Base-by-base conservation (phyloP, 2,797 vertebrate genomes). In the Rallus crepitans region DNA sequence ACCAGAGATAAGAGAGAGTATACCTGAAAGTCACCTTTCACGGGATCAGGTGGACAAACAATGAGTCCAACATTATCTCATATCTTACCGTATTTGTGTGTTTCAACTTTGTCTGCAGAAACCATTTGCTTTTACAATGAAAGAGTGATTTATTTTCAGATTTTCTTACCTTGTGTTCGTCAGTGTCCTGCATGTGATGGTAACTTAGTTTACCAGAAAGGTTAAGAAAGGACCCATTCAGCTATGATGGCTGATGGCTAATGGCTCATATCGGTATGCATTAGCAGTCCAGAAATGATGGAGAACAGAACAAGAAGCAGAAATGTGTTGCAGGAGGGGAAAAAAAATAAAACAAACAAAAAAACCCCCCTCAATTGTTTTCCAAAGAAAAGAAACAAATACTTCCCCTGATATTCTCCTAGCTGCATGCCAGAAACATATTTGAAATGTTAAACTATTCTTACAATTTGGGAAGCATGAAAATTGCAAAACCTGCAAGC, bases 381-480 rank as follows among this genome's bases (percentile, higher is more conserved):
- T 75, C 89, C 25, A 60, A 79, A 94, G 39, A 93, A 95, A 89
- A 90, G 50, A 79, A 87, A 78, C 39, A 93, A 94, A 93, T 65
- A 47, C 69, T 90, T 65, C 65, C 45, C 60, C 59, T 75, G 72
- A 57, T 85, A 55, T 35, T 95, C 70, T 64, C n/a, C 88, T 64
- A 90, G 68, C 31, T 70, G 65, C 70, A 72, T 85, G 75, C 76
- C 68, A 87, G 92, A 96, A 96, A 75, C 55, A 64, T 82, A 96
- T 96, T 94, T 95, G 95, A 96, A 96, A 96, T 89, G 82, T 96
- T 97, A 94, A 94, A 89, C 75, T 87, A 93, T 94, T 98, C 94
- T 97, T 97, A 93, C 82, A 90, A 94, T 97, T 97, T 97, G 81
- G 96, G 95, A 97, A 97, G 94, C 96, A 98, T 97, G 91, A 97